These are phyloP conservation scores for Arnoldichthys spilopterus DNA, from an alignment of 2,797 vertebrate species.

Conservation along the genomic window DNA sequence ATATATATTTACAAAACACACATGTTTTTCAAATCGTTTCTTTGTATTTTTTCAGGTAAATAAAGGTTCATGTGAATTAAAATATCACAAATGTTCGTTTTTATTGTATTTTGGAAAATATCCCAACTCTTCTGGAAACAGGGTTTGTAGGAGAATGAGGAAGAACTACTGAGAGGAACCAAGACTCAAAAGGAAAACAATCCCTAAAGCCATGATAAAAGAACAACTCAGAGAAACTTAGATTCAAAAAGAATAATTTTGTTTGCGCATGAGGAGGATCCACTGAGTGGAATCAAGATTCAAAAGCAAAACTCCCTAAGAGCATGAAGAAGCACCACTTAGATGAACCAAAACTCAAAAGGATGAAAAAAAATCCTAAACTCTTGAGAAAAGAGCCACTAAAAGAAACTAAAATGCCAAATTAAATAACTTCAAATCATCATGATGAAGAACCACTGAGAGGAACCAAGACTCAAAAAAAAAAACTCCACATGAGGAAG, in stretches of 20 bases:
- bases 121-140: no score
- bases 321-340: background rate
- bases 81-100: no score
- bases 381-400: no score
- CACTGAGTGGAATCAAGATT: background rate
- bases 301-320: background rate
- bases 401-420: no score
- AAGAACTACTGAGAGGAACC: background rate
- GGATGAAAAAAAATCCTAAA: no score
- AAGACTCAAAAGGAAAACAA: background rate
- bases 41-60: no score
- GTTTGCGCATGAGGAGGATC: background rate
- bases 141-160: no score
- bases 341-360: background rate
- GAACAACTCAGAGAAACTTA: background rate
- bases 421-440: background rate
- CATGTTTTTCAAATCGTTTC: no score
- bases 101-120: no score
- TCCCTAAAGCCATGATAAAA: background rate
- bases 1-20: no score
- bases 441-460: background rate
- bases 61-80: no score
- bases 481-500: background rate
- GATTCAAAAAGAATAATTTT: background rate
- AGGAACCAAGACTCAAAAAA: background rate